phyloP scores from a whole-genome alignment of 1,140 invertebrate species.

The Tribolium castaneum region DNA sequence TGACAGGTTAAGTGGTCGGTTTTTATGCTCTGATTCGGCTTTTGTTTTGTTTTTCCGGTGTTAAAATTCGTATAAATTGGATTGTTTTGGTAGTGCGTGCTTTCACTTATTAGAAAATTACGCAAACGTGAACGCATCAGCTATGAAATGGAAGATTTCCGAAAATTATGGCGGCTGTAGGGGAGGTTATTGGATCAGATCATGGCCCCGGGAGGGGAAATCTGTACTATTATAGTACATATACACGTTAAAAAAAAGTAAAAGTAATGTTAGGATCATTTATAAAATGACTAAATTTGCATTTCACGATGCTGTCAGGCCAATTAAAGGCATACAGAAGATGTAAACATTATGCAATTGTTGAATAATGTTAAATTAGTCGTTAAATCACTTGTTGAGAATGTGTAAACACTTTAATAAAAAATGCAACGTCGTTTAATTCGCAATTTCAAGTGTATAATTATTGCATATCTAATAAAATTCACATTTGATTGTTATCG shows the following conservation, averaged over 20 bases:
- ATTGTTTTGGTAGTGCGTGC: background rate
- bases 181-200: background rate
- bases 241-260: background rate
- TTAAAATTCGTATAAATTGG: slow-evolving; percentile 15
- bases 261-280: background rate
- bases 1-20: background rate
- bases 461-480: background rate
- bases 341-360: background rate
- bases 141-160: background rate
- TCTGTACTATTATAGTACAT: background rate
- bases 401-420: background rate
- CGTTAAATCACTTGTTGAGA: background rate
- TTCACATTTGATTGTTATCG: background rate
- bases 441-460: background rate
- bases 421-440: background rate
- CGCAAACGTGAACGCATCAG: background rate
- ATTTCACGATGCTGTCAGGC: background rate
- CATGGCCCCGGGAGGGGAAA: background rate
- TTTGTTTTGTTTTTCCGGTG: background rate
- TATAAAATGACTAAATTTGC: background rate
- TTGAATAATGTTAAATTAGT: background rate
- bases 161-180: background rate
- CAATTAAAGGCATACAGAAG: background rate
- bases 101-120: slow-evolving; percentile 19
- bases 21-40: background rate